A percentile compares a stretch with the other conserved stretches of the same genome.
These are phyloP conservation scores for Eupithecia subfuscata DNA, from an alignment of 2,888 invertebrate genomes.

Conservation along the genomic window DNA sequence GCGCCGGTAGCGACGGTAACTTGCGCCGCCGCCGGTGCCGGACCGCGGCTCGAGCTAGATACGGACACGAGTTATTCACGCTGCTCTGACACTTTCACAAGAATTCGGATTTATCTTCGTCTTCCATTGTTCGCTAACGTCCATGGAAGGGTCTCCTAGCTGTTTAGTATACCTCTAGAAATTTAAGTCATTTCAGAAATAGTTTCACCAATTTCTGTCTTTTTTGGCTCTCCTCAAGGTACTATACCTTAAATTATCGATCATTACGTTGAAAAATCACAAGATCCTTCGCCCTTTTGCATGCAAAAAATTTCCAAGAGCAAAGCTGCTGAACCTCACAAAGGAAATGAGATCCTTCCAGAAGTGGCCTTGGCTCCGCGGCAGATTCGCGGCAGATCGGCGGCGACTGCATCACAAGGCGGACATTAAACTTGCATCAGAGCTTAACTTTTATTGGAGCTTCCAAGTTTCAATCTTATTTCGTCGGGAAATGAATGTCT, in stretches of 20 bases:
- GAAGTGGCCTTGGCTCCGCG: background rate
- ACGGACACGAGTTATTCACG: background rate
- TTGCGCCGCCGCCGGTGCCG: no score
- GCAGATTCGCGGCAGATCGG: constrained; percentile 25
- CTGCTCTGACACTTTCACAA: background rate
- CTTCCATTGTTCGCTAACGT: background rate
- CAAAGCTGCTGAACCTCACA: background rate
- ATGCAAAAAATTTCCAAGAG: background rate
- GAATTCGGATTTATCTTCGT: background rate
- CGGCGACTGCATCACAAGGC: constrained; percentile 61
- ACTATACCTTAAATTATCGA: background rate
- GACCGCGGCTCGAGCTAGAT: no score
- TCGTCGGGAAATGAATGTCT: constrained; percentile 29
- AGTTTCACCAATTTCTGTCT: background rate
- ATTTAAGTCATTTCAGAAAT: background rate
- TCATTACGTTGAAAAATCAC: background rate
- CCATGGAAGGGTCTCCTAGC: background rate
- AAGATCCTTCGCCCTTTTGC: background rate
- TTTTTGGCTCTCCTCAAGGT: background rate
- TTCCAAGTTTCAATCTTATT: constrained; percentile 58
- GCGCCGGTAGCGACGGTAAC: no score
- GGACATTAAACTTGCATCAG: constrained; percentile 79
- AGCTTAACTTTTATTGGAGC: constrained; percentile 68
- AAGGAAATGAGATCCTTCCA: constrained; percentile 13
- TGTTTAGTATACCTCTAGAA: background rate